Percentiles rank a stretch among this genome's conserved stretches.
phyloP scores from a whole-genome alignment of 1,140 invertebrate species.

The Sarcophaga peregrina region DNA sequence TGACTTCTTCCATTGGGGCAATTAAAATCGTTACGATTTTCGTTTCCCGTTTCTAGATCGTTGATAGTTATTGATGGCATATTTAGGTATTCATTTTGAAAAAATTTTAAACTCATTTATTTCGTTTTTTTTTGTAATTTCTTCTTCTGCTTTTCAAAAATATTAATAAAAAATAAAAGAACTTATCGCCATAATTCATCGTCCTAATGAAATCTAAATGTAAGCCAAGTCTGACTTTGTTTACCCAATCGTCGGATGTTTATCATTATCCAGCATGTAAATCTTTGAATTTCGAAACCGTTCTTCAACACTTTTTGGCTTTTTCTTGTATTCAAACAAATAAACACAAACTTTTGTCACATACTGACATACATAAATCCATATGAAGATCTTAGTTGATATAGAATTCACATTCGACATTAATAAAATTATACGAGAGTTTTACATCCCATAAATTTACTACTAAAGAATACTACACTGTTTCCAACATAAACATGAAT shows the following conservation, averaged over 20 bases:
- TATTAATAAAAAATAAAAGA: too few species aligned
- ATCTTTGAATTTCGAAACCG: constrained; percentile 3
- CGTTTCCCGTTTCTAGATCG: not conserved
- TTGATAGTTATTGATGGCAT: not conserved
- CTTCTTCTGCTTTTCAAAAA: too few species aligned
- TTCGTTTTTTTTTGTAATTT: not conserved
- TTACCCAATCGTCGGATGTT: constrained; percentile 24
- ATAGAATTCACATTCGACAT: constrained; percentile 16
- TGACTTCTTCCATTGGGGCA: not conserved
- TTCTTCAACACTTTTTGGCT: not conserved
- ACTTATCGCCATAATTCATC: constrained; percentile 35
- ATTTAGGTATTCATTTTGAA: not conserved
- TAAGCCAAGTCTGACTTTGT: not conserved
- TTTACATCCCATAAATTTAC: not conserved
- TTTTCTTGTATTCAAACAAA: too few species aligned
- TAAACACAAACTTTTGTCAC: not conserved
- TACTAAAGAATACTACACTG: not conserved
- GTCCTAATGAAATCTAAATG: not conserved
- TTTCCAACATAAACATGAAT: not conserved
- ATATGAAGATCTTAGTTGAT: not conserved
- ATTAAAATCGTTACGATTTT: not conserved
- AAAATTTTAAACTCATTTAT: not conserved
- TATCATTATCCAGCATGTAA: not conserved
- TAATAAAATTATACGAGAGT: not conserved
- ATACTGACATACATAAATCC: not conserved